Percentiles rank a stretch among this genome's conserved stretches.
These are phyloP conservation scores for Aleadryas rufinucha DNA, from an alignment of 2,113 vertebrate genomes.

Conservation along the genomic window DNA sequence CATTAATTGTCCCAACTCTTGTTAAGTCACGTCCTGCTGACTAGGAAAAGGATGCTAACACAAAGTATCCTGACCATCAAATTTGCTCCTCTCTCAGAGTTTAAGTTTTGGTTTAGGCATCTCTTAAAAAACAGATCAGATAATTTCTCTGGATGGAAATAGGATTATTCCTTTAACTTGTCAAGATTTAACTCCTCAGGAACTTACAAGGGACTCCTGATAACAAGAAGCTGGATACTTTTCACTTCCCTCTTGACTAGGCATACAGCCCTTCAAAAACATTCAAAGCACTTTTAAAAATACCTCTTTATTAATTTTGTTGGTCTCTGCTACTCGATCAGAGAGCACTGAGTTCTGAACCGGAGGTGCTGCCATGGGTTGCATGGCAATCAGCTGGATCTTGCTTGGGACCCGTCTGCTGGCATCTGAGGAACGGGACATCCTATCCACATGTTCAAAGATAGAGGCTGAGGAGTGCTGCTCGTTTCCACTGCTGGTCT, in stretches of 20 bases:
- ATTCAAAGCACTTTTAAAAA: background rate
- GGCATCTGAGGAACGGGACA: conserved; percentile 84
- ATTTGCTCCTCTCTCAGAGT: background rate
- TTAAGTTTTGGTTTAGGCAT: background rate
- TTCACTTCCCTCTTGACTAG: background rate
- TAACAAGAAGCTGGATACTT: background rate
- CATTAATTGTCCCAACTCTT: background rate
- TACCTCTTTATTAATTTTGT: conserved; percentile 95
- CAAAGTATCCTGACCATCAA: background rate
- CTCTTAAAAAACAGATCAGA: background rate
- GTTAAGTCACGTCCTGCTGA: background rate
- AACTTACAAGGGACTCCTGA: background rate
- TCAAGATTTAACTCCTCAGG: background rate
- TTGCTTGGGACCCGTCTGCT: conserved; percentile 87
- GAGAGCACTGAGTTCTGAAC: conserved; percentile 74
- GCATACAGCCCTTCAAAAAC: background rate
- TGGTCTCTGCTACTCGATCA: conserved; percentile 80
- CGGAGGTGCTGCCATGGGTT: conserved; percentile 87
- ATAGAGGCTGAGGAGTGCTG: conserved; percentile 91
- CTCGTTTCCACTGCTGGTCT: conserved; percentile 73
- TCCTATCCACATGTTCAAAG: conserved; percentile 92
- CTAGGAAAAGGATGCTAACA: background rate
- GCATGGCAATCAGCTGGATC: conserved; percentile 97
- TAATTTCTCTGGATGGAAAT: background rate
- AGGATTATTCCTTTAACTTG: background rate